These are phyloP conservation scores for Drosophila mojavensis DNA, from an alignment of 1,140 invertebrate species.

Conservation along the genomic window DNA sequence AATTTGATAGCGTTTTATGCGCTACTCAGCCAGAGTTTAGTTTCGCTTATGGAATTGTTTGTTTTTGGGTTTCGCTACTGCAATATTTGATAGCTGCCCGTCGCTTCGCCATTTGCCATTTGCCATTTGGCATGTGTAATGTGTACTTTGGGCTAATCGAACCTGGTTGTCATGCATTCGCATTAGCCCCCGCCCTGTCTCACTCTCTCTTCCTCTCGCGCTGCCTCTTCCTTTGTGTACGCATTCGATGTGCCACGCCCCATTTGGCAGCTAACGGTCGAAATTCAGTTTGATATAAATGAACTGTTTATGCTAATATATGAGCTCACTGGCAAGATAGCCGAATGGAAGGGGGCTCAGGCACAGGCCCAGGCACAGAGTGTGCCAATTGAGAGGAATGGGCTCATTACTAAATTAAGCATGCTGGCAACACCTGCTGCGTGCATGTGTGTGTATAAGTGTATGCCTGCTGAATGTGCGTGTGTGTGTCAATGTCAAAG, in stretches of 20 bases:
- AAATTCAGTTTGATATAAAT: slow-evolving; percentile 73
- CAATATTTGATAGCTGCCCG: slow-evolving; percentile 26
- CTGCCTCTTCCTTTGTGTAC: neutral
- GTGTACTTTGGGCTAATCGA: slow-evolving; percentile 44
- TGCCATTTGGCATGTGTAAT: slow-evolving; percentile 16
- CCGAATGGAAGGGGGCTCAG: neutral
- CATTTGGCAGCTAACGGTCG: slow-evolving; percentile 16
- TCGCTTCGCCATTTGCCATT: slow-evolving; percentile 4
- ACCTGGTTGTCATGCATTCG: slow-evolving; percentile 4
- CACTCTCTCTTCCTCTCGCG: too few species aligned
- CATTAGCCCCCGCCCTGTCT: neutral
- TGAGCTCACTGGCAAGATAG: slow-evolving; percentile 62
- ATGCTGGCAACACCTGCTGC: slow-evolving; percentile 67
- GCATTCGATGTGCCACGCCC: slow-evolving; percentile 30
- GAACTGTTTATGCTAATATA: slow-evolving; percentile 81
- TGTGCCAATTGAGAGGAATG: slow-evolving; percentile 22
- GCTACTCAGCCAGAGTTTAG: slow-evolving; percentile 21
- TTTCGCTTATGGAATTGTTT: slow-evolving; percentile 27
- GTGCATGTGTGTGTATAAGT: slow-evolving; percentile 28
- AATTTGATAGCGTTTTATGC: slow-evolving; percentile 64
- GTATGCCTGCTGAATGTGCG: neutral
- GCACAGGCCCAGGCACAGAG: neutral
- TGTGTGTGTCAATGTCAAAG: slow-evolving; percentile 67
- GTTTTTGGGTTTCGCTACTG: slow-evolving; percentile 14
- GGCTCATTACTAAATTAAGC: slow-evolving; percentile 72